phyloP scores from a whole-genome alignment of 1,140 invertebrate genomes.

The Drepana arcuata region DNA sequence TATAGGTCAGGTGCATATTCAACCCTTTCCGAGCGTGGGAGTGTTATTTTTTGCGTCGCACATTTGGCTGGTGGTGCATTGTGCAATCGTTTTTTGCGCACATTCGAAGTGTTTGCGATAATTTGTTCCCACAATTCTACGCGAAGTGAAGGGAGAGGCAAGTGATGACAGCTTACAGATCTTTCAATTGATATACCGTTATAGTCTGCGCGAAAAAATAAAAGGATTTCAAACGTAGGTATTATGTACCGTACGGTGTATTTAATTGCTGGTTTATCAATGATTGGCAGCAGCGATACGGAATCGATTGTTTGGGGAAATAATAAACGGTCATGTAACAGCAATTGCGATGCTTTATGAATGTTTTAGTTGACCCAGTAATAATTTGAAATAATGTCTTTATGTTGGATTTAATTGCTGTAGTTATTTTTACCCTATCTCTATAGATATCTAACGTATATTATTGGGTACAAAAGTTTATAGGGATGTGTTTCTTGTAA shows the following conservation, averaged over 20 bases:
- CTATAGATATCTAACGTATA: too few species aligned
- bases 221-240: conserved; percentile 8
- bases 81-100: conserved; percentile 53
- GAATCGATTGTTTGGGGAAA: background rate
- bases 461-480: too few species aligned
- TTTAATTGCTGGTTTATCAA: too few species aligned
- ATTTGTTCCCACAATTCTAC: conserved; percentile 67
- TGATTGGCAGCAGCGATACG: too few species aligned
- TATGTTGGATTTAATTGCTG: too few species aligned
- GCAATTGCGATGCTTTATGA: too few species aligned
- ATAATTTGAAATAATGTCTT: too few species aligned
- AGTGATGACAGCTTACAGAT: conserved; percentile 61
- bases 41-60: conserved; percentile 44
- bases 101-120: conserved; percentile 61
- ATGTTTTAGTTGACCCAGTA: too few species aligned
- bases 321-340: too few species aligned
- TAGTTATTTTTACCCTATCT: too few species aligned
- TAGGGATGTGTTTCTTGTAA: too few species aligned
- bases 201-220: conserved; percentile 19
- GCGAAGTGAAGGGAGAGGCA: conserved; percentile 43
- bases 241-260: conserved; percentile 11
- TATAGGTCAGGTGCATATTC: conserved; percentile 67
- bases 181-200: conserved; percentile 40
- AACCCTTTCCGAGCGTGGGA: conserved; percentile 69
- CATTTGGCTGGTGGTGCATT: conserved; percentile 35